Evolutionary conservation across 2,888 invertebrate species (phyloP).

Genomic region (Coenonympha arcania): DNA sequence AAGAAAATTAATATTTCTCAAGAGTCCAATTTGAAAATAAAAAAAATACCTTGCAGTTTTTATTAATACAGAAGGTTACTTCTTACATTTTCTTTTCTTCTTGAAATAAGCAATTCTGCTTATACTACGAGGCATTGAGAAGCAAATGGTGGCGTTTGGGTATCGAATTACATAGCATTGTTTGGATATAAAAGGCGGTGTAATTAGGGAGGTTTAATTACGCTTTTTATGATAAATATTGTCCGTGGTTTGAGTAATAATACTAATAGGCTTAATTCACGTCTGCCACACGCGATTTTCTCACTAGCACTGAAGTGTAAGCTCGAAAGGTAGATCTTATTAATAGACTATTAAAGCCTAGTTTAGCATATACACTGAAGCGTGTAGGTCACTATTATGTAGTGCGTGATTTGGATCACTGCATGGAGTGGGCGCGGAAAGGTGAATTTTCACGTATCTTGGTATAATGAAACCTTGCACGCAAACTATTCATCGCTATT

Average conservation of each 20-base stretch:
- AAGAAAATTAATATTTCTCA: slow-evolving; percentile 4
- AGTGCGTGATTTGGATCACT: slow-evolving; percentile 34
- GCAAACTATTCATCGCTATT: slow-evolving; percentile 40
- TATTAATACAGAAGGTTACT: neutral
- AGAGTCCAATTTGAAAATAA: neutral
- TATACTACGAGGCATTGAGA: neutral
- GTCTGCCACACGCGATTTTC: slow-evolving; percentile 21
- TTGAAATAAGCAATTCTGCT: slow-evolving; percentile 2
- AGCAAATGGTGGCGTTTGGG: neutral
- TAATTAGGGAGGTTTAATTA: slow-evolving; percentile 14
- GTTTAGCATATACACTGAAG: neutral
- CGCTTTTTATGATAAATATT: slow-evolving; percentile 7
- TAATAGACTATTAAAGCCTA: neutral
- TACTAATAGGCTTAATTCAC: slow-evolving; percentile 25
- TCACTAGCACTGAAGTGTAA: neutral
- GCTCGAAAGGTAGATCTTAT: neutral
- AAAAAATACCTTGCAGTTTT: neutral
- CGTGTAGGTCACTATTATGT: neutral
- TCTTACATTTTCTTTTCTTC: neutral
- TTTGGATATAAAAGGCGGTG: neutral
- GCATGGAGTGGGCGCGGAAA: slow-evolving; percentile 44
- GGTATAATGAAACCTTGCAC: slow-evolving; percentile 56
- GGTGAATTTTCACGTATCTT: slow-evolving; percentile 50
- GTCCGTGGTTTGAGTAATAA: slow-evolving; percentile 18
- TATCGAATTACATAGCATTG: neutral